Base-by-base conservation (phyloP, 1,140 invertebrate species). In the Choristoneura fumiferana region DNA sequence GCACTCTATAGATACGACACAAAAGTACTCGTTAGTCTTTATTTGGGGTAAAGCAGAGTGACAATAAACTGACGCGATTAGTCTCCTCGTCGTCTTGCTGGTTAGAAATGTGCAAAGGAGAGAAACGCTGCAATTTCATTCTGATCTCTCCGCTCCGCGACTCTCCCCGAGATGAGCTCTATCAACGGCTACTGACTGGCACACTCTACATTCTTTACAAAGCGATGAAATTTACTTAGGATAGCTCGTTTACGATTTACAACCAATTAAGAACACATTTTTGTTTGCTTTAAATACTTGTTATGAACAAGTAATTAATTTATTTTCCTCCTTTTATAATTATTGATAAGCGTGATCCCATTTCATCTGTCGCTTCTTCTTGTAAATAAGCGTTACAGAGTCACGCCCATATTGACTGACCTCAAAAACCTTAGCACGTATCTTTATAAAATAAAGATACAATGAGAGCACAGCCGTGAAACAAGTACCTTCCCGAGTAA, bases 91-190 rank as follows among this genome's bases (percentile, higher is more conserved):
- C 12, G 15, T 49, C 18, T 49, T 49, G 6, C 43, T n/a, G 18
- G 22, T 49, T 13, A 18, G 22, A 49, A 22, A 18, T 49, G 43
- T 49, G 43, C 22, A 49, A 49, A 49, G 17, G 22, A 49, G 43
- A 49, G 43, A 49, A 49, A 49, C 43, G 17, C 43, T 33, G 43
- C 43, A 49, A 49, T 49, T 49, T 49, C 29, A 49, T 29, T 29
- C 22, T 49, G 43, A 49, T 49, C 43, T 49, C 43, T 33, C 43
- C 43, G 43, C 43, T 18, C 12, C 29, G 43, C 43, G 12, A 49
- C 43, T 49, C 43, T 49, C 43, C 10, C 43, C 22, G 12, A 49
- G 43, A 49, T 49, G 43, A 22, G 43, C 22, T 49, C 18, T 29
- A 49, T 17, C 43, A 18, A 49, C 43, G 22, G 43, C 43, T 49